Base-by-base conservation (phyloP, 2,797 vertebrate species). In the Tokudaia tokunoshimensis region DNA sequence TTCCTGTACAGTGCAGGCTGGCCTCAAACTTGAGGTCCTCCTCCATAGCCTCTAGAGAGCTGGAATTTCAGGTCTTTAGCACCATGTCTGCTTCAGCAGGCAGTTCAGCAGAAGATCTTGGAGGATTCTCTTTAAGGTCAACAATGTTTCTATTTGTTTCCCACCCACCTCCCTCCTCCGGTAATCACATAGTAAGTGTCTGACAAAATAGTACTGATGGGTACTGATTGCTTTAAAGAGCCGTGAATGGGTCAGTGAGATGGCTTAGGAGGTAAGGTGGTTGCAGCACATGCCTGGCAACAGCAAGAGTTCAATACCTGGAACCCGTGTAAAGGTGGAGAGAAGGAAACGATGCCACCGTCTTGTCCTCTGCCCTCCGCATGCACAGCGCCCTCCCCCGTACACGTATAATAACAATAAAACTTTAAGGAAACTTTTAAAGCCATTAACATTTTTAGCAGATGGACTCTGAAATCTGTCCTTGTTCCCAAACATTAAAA, bases 401-500 rank as follows among this genome's bases (percentile, higher is more conserved):
- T 11, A 87, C 9, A 74, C 50, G 41, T 14, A 47, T 26, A 34
- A 11, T 22, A 72, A 86, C 65, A 86, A 37, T n/a, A n/a, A 14
- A 70, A n/a, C 7, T 37, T 72, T 37, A 55, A 29, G 50, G 26
- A 29, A 72, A 72, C n/a, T 20, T 85, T n/a, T 22, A 72, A 72
- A 31, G 14, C 34, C 34, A 37, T 76, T 75, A 87, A 96, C 22
- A 97, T 81, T 92, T 94, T 65, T 81, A 63, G 81, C 13, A 63
- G 55, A 47, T 7, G 80, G 34, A 88, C 67, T 57, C 61, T 65
- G 2, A 94, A 79, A 41, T 91, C 1, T 19, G 6, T 88, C 59
- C 7, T 82, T 63, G 8, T 2, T 85, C 9, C 55, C 61, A 96
- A 93, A 65, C 8, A 82, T 95, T 93, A 93, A 10, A 97, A 65